A percentile compares a stretch with the other conserved stretches of the same genome.
phyloP scores from a whole-genome alignment of 2,797 vertebrate species.

The Paratrypauchen microcephalus region DNA sequence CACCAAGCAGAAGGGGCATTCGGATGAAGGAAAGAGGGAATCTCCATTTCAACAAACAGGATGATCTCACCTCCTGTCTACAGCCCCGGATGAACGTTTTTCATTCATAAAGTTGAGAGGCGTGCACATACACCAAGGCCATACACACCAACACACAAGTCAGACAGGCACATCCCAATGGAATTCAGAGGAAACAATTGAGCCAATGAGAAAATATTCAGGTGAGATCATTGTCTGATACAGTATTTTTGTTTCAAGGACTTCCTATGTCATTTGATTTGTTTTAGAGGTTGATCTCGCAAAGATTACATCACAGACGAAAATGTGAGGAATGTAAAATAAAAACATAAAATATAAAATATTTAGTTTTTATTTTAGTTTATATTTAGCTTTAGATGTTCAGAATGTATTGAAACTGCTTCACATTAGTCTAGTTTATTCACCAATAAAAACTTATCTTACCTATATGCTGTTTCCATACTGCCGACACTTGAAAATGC shows the following conservation, averaged over 20 bases:
- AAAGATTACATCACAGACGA: slow-evolving; percentile 8
- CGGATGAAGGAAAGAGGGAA: slow-evolving; percentile 21
- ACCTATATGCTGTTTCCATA: not conserved
- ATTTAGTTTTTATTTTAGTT: no score
- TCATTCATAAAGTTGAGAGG: slow-evolving; percentile 74
- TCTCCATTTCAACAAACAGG: slow-evolving; percentile 63
- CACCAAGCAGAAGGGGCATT: slow-evolving; percentile 52
- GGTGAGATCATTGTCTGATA: slow-evolving; percentile 67
- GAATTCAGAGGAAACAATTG: slow-evolving; percentile 47
- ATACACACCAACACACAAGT: slow-evolving; percentile 1
- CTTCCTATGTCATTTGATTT: slow-evolving; percentile 22
- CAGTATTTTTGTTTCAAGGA: slow-evolving; percentile 37
- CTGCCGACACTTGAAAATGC: not conserved
- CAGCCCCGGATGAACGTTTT: slow-evolving; percentile 59
- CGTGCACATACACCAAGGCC: not conserved
- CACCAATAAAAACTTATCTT: not conserved
- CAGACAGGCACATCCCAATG: slow-evolving; percentile 27
- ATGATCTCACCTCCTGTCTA: slow-evolving; percentile 78
- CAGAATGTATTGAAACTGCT: not conserved
- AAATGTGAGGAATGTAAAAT: slow-evolving; percentile 16
- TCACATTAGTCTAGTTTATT: not conserved
- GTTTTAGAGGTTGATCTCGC: slow-evolving; percentile 29
- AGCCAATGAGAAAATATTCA: slow-evolving; percentile 58
- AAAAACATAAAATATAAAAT: no score
- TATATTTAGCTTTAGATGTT: not conserved